Evolutionary conservation across 2,888 invertebrate genomes (phyloP), one percentile per base, ranked within the genome.

Genomic region (Druceiella hillmani): DNA sequence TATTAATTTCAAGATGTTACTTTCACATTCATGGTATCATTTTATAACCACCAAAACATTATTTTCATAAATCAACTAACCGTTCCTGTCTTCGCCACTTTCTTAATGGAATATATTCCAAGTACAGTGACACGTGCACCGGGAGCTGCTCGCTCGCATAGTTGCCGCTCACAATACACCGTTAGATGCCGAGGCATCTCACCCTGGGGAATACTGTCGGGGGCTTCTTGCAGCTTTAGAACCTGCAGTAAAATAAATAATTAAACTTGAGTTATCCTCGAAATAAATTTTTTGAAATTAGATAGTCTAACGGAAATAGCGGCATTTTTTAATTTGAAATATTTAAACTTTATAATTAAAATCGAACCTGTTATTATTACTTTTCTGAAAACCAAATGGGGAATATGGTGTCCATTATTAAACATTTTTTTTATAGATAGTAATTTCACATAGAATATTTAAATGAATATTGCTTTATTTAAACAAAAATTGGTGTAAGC

Each of bases 131-230:
- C 90, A 38, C 93, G 75, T 53, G 98, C 98, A 1, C 99, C 99
- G 5, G 99, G 99, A 1, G 97, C 94, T 10, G 93, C 89, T 49
- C 83, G 78, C 61, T 99, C 99, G 58, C 97, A 95, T 38, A 99
- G 68, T 46, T 72, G 78, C 54, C 97, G 80, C 57, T 99, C 99
- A 55, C 89, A 89, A 61, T 91, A 99, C 4, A 99, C 73, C 48
- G 91, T 88, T 52, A 99, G 70, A 62, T 99, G 98, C 1, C 99
- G 78, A 0, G 99, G 98, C 76, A 99, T 89, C 71, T 99, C 99
- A 29, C 99, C 98, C 56, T 97, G 94, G 0, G 94, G 94, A 40
- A 72, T 72, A 41, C 61, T 67, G 46, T 99, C 98, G 0, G 95
- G 94, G 12, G 91, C 69, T 65, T 99, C 99, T 76, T 99, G 98